Percentiles rank a stretch among this genome's conserved stretches.
These are phyloP conservation scores for Catocala sponsa DNA, from an alignment of 2,888 invertebrate genomes.

Conservation along the genomic window DNA sequence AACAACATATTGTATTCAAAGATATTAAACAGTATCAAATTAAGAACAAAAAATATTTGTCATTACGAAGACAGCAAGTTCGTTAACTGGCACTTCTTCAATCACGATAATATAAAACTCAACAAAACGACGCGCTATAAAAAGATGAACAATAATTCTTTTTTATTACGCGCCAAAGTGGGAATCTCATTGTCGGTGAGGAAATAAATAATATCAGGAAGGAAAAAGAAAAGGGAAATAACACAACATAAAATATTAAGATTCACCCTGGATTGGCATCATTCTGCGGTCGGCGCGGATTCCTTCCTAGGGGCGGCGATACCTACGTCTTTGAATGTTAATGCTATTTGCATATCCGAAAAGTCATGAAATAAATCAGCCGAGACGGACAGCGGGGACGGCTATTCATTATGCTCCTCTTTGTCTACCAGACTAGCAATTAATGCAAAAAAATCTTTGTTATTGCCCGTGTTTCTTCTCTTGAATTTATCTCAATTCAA, in stretches of 20 bases:
- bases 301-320: conserved; percentile 78
- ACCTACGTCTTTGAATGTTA: conserved; percentile 86
- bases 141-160: conserved; percentile 88
- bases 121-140: conserved; percentile 83
- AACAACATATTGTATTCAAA: too few species aligned
- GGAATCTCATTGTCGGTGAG: conserved; percentile 87
- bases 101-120: conserved; percentile 79
- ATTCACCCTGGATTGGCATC: conserved; percentile 87
- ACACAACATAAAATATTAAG: conserved; percentile 88
- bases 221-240: conserved; percentile 86
- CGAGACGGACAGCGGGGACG: conserved; percentile 84
- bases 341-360: conserved; percentile 87
- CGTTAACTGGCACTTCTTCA: conserved; percentile 71
- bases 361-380: conserved; percentile 88
- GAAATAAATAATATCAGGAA: conserved; percentile 86
- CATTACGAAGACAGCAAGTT: conserved; percentile 12
- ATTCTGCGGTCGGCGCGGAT: conserved; percentile 83
- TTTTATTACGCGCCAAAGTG: conserved; percentile 87
- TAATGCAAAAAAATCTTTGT: conserved; percentile 73
- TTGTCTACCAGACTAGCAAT: conserved; percentile 82
- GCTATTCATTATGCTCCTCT: conserved; percentile 79
- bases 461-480: conserved; percentile 49
- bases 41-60: not conserved
- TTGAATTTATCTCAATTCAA: conserved; percentile 22
- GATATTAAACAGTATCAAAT: too few species aligned